Conservation (phyloP, 2,888 invertebrate species). For the Fabriciana adippe region DNA sequence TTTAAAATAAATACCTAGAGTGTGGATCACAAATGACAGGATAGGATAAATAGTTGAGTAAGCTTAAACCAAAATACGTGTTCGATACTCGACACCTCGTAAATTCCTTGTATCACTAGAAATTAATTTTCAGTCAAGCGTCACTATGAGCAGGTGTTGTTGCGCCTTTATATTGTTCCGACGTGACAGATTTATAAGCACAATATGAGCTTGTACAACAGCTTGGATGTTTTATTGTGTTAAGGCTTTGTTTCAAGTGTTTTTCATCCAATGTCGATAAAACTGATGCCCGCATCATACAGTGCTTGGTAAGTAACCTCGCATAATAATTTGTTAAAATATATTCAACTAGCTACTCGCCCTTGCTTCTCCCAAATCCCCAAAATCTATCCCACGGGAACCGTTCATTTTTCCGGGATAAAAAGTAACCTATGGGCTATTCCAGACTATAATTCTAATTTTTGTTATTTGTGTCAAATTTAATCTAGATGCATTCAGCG, state of each 20-base stretch:
- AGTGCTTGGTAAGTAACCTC: constrained; percentile 1
- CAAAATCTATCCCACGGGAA: too few species aligned
- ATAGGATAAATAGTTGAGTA: background rate
- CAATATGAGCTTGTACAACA: constrained; percentile 19
- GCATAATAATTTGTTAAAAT: background rate
- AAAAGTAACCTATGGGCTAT: too few species aligned
- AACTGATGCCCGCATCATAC: background rate
- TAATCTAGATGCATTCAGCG: too few species aligned
- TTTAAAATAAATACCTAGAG: background rate
- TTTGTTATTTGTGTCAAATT: too few species aligned
- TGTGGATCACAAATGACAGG: background rate
- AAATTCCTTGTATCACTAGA: constrained; percentile 23
- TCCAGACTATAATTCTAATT: too few species aligned
- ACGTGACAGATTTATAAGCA: constrained; percentile 22
- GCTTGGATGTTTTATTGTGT: constrained; percentile 16
- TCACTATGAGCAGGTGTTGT: constrained; percentile 26
- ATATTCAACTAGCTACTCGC: background rate
- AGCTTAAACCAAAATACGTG: constrained; percentile 1
- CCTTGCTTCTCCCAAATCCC: too few species aligned
- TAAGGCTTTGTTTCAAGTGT: background rate
- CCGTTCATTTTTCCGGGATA: too few species aligned
- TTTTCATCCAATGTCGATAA: background rate
- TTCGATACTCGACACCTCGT: constrained; percentile 17
- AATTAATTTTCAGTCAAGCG: constrained; percentile 29
- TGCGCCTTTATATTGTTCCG: constrained; percentile 13